A percentile compares a stretch with the other conserved stretches of the same genome.
phyloP scores from a whole-genome alignment of 2,797 vertebrate species.

The Fundulus diaphanus region DNA sequence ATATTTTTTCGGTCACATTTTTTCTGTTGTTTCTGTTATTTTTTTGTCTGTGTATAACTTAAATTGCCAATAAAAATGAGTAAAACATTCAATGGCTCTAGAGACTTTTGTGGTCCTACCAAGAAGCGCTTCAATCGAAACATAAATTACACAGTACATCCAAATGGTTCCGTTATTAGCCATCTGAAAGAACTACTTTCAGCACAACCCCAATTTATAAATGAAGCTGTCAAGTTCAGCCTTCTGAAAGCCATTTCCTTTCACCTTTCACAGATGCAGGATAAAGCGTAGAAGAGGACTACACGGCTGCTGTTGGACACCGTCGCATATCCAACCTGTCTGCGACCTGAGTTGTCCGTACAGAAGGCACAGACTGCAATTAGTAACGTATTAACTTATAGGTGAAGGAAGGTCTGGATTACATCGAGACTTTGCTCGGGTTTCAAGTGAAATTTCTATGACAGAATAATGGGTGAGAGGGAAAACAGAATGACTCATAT shows the following conservation, averaged over 20 bases:
- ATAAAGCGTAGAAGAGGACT: constrained; percentile 11
- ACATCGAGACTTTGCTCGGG: constrained; percentile 42
- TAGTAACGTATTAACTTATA: constrained; percentile 60
- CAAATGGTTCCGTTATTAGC: constrained; percentile 31
- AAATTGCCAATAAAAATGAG: too few species aligned
- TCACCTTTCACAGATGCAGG: constrained; percentile 27
- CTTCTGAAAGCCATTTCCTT: constrained; percentile 19
- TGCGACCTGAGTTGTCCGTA: constrained; percentile 30
- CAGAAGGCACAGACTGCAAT: constrained; percentile 52
- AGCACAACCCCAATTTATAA: constrained; percentile 16
- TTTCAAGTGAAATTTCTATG: constrained; percentile 64
- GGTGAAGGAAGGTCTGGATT: constrained; percentile 63
- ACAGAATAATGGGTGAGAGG: constrained; percentile 68
- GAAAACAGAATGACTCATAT: constrained; percentile 73
- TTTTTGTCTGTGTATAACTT: too few species aligned
- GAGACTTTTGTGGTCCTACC: constrained; percentile 9
- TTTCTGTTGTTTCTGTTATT: too few species aligned
- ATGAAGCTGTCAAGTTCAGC: constrained; percentile 16
- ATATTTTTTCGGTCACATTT: too few species aligned
- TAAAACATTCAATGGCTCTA: too few species aligned
- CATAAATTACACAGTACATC: constrained; percentile 22
- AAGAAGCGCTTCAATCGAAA: constrained; percentile 33
- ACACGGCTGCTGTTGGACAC: constrained; percentile 15
- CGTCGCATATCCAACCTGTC: constrained; percentile 25
- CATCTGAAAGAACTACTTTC: constrained; percentile 24